Evolutionary conservation across 2,888 invertebrate genomes (phyloP), one percentile per base, ranked within the genome.

Genomic region (Lasioglossum oenotherae): DNA sequence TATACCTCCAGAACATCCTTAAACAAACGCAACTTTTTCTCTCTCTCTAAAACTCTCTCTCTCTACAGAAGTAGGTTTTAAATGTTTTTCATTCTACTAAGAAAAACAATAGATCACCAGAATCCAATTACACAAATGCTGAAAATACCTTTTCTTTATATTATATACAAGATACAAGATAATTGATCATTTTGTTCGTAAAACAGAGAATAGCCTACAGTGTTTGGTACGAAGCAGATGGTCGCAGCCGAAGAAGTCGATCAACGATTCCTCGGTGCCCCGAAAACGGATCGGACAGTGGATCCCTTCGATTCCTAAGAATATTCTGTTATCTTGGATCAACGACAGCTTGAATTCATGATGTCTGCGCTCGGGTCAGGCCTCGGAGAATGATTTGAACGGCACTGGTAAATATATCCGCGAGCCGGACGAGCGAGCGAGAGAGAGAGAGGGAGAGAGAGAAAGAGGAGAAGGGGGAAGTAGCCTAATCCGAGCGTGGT

Each of bases 381-480:
- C 74, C 76, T 53, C 49, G 82, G 46, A 74, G 91, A 90, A 88
- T 91, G 87, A 91, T 91, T 87, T 84, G 90, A 88, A 90, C 88
- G 79, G 82, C 72, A 80, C 84, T 57, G 91, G 84, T 91, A 91
- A 91, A 91, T 91, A 91, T 91, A 91, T 88, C 91, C 91, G 78
- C 82, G 82, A 74, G 79, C 81, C 81, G 84, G 80, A 80, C 85
- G 82, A 69, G 35, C 79, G 44, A 14, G 27, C 27, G 75, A 75
- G 57, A 57, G 53, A 23, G 10, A n/a, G n/a, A 53, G n/a, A 53
- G 57, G 10, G 57, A 4, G 35, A 0, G 35, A 10, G n/a, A n/a
- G 53, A 53, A 8, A 23, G 2, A 23, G n/a, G n/a, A 2, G 53
- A 53, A 23, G 6, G 53, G 16, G 10, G n/a, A 8, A 80, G 81